A percentile compares a stretch with the other conserved stretches of the same genome.
Evolutionary conservation across 2,888 invertebrate genomes (phyloP).

Genomic region (Anarsia innoxiella): DNA sequence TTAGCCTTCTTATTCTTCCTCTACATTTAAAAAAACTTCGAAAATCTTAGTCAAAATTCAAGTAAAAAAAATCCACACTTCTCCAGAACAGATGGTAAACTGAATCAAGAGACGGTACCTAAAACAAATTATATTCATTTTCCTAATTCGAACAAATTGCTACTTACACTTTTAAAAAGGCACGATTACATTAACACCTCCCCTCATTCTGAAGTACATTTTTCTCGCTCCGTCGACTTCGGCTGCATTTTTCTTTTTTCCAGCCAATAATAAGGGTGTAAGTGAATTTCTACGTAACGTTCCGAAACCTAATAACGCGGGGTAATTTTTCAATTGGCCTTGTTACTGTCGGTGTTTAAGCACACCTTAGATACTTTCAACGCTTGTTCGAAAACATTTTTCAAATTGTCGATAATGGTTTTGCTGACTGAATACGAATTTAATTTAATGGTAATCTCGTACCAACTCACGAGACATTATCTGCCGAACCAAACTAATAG

Average conservation of each 20-base stretch:
- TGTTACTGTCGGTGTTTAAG: constrained; percentile 34
- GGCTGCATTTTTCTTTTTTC: constrained; percentile 36
- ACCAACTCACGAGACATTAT: too few relatives aligned
- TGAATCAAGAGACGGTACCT: constrained; percentile 1
- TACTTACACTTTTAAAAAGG: constrained; percentile 37
- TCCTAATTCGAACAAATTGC: constrained; percentile 49
- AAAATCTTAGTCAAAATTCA: too few relatives aligned
- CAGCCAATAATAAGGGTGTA: constrained; percentile 42
- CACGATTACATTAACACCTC: constrained; percentile 49
- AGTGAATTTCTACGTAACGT: constrained; percentile 53
- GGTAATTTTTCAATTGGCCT: constrained; percentile 72
- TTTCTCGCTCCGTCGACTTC: constrained; percentile 40
- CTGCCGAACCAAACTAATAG: too few relatives aligned
- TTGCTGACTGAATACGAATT: too few relatives aligned
- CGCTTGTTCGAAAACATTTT: background rate
- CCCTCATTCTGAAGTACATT: constrained; percentile 41
- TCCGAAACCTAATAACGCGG: constrained; percentile 62
- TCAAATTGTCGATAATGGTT: too few relatives aligned
- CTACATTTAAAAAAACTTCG: too few relatives aligned
- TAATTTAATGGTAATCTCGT: too few relatives aligned
- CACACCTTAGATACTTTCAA: constrained; percentile 24
- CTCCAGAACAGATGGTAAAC: too few relatives aligned
- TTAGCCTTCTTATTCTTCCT: too few relatives aligned
- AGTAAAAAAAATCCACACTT: too few relatives aligned
- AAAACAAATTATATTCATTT: constrained; percentile 16